These are phyloP conservation scores for Epinephelus awoara DNA, from an alignment of 2,797 vertebrate genomes.

Conservation along the genomic window DNA sequence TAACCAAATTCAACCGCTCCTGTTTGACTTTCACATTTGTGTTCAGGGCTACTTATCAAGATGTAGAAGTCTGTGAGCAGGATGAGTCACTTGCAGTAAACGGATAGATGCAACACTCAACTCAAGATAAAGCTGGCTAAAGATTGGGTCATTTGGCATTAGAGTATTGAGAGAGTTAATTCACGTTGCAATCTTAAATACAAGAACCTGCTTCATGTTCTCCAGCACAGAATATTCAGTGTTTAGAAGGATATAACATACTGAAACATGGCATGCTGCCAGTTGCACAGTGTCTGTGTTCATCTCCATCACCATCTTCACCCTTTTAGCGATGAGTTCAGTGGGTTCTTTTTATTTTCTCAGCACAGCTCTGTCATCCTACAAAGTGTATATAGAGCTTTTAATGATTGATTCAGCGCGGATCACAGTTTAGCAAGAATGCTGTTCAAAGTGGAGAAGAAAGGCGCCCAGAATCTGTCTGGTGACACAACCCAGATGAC, in stretches of 20 bases:
- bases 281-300: conserved; percentile 22
- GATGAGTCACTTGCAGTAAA: neutral
- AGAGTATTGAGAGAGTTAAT: neutral
- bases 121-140: neutral
- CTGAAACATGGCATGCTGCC: conserved; percentile 14
- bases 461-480: conserved; percentile 41
- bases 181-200: conserved; percentile 1
- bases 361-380: conserved; percentile 7
- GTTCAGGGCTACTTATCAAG: neutral
- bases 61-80: neutral
- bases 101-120: neutral
- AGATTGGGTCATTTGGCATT: conserved; percentile 7
- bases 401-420: conserved; percentile 40
- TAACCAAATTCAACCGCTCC: neutral
- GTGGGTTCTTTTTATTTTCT: neutral
- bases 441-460: conserved; percentile 18
- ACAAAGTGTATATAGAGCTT: conserved; percentile 28
- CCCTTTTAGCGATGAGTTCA: conserved; percentile 12
- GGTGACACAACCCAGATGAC: conserved; percentile 52
- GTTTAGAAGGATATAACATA: neutral
- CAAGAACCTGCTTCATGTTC: neutral
- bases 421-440: conserved; percentile 29
- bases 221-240: conserved; percentile 3
- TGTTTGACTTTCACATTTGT: neutral
- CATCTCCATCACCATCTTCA: neutral